Base-by-base conservation (phyloP, 2,113 vertebrate species). In the Elachura formosa region DNA sequence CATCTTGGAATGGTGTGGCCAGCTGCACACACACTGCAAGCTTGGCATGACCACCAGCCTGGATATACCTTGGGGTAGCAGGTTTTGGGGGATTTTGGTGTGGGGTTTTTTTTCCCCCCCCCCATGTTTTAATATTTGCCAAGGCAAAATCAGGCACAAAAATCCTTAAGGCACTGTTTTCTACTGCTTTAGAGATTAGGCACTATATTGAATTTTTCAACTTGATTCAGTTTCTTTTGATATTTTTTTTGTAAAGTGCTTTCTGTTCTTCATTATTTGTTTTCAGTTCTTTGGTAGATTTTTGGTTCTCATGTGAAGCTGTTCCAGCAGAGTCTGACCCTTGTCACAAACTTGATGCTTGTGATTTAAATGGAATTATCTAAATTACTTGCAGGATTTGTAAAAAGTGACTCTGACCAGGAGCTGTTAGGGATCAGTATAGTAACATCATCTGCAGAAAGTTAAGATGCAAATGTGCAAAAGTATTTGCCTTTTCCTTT, bases 81-180 rank as follows among this genome's bases (percentile, higher is more conserved):
- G 36, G 9, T 40, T 54, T 61, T 2, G 2, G 8, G 5, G 15
- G 1, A 0, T 5, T 40, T 72, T 46, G 15, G 6, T 43, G 10
- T 41, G 41, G 11, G 41, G n/a, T n/a, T 41, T 41, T 15, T 15
- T 15, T 15, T 15, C 41, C 11, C 41, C 41, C 41, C 41, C 41
- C 41, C 15, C 41, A 41, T 52, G 28, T 29, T 7, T 71, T 49
- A 16, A 4, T 46, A 45, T 84, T 87, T 89, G 3, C 20, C 1
- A 4, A 67, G 22, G 17, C 33, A 45, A 71, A 75, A 48, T n/a
- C 5, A 26, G 2, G 8, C 22, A 63, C 43, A 38, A 49, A 46
- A 26, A 5, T 75, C 14, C 61, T 46, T 12, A 46, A 34, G 33
- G 29, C 29, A 26, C 13, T 71, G 26, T 17, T 64, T 83, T 51